Conservation (phyloP, 1,140 invertebrate genomes). For the Leptinotarsa undecemlineata region DNA sequence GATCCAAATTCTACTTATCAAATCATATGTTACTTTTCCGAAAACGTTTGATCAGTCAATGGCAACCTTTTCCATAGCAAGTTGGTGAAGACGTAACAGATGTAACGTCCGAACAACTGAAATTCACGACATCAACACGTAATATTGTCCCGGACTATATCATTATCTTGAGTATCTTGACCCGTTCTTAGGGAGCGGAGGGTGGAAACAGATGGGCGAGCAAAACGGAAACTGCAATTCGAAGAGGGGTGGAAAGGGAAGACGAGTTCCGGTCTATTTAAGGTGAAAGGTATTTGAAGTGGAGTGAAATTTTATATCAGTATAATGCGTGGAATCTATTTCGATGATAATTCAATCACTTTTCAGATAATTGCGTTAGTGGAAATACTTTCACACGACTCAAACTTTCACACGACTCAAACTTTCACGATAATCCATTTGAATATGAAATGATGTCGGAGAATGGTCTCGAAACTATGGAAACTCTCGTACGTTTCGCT, state of each 20-base stretch:
- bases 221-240: slow-evolving; percentile 5
- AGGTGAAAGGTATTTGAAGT: neutral
- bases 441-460: too few relatives aligned
- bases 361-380: too few relatives aligned
- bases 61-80: too few relatives aligned
- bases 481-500: too few relatives aligned
- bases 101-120: neutral
- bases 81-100: neutral
- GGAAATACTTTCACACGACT: too few relatives aligned
- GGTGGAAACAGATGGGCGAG: neutral
- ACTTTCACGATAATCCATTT: too few relatives aligned
- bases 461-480: too few relatives aligned
- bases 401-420: too few relatives aligned
- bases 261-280: slow-evolving; percentile 5
- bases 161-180: neutral
- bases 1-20: too few relatives aligned
- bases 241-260: slow-evolving; percentile 7
- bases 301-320: slow-evolving; percentile 6
- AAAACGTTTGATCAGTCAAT: too few relatives aligned
- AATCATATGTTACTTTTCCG: too few relatives aligned
- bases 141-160: neutral
- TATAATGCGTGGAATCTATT: neutral
- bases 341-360: neutral
- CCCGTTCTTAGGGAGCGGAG: neutral
- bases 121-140: neutral